A percentile compares a stretch with the other conserved stretches of the same genome.
phyloP scores from a whole-genome alignment of 2,888 invertebrate genomes.

The Meiosimyza decipiens region DNA sequence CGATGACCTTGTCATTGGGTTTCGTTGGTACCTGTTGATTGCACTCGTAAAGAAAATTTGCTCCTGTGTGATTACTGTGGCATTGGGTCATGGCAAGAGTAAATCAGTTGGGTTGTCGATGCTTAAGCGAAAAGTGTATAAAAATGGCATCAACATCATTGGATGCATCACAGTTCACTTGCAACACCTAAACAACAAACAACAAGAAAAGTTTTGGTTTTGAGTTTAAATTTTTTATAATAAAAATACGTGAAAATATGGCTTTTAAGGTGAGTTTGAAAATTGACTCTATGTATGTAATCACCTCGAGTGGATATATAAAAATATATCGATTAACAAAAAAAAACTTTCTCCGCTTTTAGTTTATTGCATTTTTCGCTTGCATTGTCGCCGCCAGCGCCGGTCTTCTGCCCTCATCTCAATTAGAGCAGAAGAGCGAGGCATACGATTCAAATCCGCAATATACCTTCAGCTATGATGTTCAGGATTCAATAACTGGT shows the following conservation, averaged over 20 bases:
- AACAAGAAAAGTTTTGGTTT: constrained; percentile 35
- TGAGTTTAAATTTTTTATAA: too few relatives aligned
- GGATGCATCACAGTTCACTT: constrained; percentile 46
- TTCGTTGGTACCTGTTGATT: constrained; percentile 1
- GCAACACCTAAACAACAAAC: constrained; percentile 42
- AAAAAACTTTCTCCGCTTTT: too few relatives aligned
- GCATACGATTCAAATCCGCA: constrained; percentile 62
- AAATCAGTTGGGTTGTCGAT: not conserved
- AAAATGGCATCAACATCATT: not conserved
- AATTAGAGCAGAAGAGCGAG: constrained; percentile 43
- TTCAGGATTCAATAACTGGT: constrained; percentile 68
- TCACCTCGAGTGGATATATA: too few relatives aligned
- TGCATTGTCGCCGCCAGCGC: constrained; percentile 53
- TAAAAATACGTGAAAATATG: constrained; percentile 46
- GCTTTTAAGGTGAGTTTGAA: constrained; percentile 53
- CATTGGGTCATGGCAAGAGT: constrained; percentile 27
- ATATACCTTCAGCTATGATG: constrained; percentile 68
- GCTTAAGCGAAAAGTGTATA: constrained; percentile 21
- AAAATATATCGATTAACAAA: too few relatives aligned
- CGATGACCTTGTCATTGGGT: constrained; percentile 50
- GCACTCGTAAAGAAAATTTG: not conserved
- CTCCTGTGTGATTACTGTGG: constrained; percentile 17
- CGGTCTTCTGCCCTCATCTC: constrained; percentile 48
- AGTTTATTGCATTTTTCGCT: constrained; percentile 50
- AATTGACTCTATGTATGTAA: too few relatives aligned